phyloP scores from a whole-genome alignment of 2,797 vertebrate genomes.

The Hippopotamyrus pictus region DNA sequence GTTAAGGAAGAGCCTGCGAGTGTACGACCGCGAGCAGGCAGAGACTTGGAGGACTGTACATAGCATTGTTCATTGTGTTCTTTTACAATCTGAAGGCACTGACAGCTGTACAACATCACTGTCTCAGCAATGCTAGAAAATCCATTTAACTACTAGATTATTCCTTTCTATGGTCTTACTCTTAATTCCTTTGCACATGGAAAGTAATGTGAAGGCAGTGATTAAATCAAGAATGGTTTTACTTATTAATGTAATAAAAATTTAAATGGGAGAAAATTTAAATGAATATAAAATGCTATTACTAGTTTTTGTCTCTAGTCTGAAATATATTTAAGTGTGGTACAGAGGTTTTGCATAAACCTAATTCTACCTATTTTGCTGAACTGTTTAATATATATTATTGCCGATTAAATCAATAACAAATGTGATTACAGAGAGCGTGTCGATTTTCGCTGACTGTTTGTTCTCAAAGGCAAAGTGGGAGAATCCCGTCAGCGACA shows the following conservation, averaged over 20 bases:
- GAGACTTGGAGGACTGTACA: slow-evolving; percentile 30
- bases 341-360: background rate
- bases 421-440: background rate
- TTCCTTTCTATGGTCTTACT: background rate
- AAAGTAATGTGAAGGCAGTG: background rate
- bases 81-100: background rate
- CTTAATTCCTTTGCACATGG: background rate
- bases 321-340: background rate
- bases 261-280: background rate
- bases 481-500: background rate
- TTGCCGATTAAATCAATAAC: background rate
- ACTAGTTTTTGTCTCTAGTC: background rate
- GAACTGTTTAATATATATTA: background rate
- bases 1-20: slow-evolving; percentile 44
- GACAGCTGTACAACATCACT: background rate
- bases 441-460: background rate
- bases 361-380: background rate
- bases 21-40: slow-evolving; percentile 22
- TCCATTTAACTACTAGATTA: background rate
- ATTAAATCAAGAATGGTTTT: background rate
- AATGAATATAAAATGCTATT: background rate
- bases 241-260: background rate
- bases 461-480: background rate
- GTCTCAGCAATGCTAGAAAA: background rate
- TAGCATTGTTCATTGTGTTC: slow-evolving; percentile 18